Conservation (phyloP, 2,888 invertebrate species). For the Pristionchus entomophagus region DNA sequence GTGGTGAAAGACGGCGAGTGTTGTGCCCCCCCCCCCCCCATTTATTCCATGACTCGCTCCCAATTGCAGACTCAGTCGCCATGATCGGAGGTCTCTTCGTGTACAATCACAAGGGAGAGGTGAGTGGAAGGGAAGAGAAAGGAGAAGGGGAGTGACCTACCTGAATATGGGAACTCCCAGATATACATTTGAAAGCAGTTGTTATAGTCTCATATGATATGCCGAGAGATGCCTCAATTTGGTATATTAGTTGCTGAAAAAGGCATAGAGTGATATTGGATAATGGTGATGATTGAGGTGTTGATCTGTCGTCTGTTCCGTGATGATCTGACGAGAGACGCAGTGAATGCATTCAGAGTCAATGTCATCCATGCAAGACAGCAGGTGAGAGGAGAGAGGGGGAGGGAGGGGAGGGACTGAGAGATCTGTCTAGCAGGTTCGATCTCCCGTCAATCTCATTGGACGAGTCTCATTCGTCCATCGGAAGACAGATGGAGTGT, state of each 20-base stretch:
- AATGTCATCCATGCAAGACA: slow-evolving; percentile 99
- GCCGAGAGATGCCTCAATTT: too few relatives aligned
- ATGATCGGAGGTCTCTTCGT: slow-evolving; percentile 99
- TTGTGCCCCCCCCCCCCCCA: too few relatives aligned
- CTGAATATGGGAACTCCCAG: too few relatives aligned
- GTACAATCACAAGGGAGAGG: slow-evolving; percentile 99
- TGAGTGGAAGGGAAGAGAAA: too few relatives aligned
- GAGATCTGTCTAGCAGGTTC: slow-evolving; percentile 80
- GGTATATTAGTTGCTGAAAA: too few relatives aligned
- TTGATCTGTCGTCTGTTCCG: slow-evolving; percentile 76
- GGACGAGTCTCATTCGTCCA: slow-evolving; percentile 99
- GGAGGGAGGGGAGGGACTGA: background rate
- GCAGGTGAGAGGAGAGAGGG: slow-evolving; percentile 80
- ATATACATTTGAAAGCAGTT: too few relatives aligned
- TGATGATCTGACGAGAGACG: slow-evolving; percentile 95
- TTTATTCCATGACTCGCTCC: background rate
- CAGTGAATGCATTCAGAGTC: slow-evolving; percentile 98
- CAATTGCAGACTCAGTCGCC: background rate
- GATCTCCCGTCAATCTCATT: slow-evolving; percentile 98
- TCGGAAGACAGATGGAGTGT: slow-evolving; percentile 97
- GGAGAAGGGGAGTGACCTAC: too few relatives aligned
- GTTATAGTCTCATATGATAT: too few relatives aligned
- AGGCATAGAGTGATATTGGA: too few relatives aligned
- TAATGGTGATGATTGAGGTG: background rate
- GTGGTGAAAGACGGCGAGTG: background rate